phyloP scores from a whole-genome alignment of 2,113 vertebrate species.

The Antennarius striatus region DNA sequence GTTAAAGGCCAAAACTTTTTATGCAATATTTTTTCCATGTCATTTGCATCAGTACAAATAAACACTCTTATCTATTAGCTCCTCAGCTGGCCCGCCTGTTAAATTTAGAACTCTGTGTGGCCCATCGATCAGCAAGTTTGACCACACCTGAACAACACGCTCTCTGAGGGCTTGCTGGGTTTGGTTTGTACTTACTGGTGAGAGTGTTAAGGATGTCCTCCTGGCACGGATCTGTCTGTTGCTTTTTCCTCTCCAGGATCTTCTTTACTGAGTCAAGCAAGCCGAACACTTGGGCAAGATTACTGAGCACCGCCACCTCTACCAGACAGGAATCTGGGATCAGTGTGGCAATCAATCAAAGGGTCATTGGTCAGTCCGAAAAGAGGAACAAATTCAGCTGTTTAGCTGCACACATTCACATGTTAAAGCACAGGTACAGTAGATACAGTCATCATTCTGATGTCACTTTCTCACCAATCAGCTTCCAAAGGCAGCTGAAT shows the following conservation, averaged over 20 bases:
- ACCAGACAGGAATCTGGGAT: slow-evolving; percentile 73
- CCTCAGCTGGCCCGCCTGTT: too few species aligned
- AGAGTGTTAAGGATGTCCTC: slow-evolving; percentile 88
- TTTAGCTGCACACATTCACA: neutral
- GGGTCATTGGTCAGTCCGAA: slow-evolving; percentile 45
- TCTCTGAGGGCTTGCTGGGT: too few species aligned
- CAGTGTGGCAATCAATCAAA: slow-evolving; percentile 64
- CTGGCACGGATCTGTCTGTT: slow-evolving; percentile 88
- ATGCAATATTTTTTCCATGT: too few species aligned
- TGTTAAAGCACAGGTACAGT: neutral
- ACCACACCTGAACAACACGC: too few species aligned
- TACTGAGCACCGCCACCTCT: slow-evolving; percentile 96
- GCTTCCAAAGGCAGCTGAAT: slow-evolving; percentile 41
- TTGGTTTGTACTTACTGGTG: slow-evolving; percentile 79
- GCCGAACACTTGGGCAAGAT: slow-evolving; percentile 93
- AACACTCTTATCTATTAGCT: too few species aligned
- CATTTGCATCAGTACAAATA: too few species aligned
- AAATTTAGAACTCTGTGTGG: too few species aligned
- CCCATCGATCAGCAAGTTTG: too few species aligned
- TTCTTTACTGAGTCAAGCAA: slow-evolving; percentile 93
- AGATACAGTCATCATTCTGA: neutral
- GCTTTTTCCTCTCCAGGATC: slow-evolving; percentile 87
- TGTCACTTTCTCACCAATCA: neutral
- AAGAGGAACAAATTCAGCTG: slow-evolving; percentile 44
- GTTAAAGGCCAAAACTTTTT: too few species aligned